Percentiles rank a stretch among this genome's conserved stretches.
Conservation (phyloP, 2,888 invertebrate species). For the Balanococcus diminutus region DNA sequence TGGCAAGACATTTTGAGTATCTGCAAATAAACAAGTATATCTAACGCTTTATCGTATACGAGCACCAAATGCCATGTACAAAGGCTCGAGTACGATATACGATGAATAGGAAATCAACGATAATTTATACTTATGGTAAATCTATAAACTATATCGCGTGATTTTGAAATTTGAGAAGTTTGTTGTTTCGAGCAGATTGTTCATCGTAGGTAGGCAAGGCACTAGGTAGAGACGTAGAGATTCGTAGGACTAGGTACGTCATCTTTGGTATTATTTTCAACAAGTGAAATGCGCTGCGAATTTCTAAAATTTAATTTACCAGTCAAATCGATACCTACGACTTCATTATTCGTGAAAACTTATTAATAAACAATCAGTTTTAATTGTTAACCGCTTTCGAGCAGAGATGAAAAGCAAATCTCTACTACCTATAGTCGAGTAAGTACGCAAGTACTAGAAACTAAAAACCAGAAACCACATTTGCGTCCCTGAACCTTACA, state of each 20-base stretch:
- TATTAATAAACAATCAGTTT: neutral
- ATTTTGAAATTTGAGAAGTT: neutral
- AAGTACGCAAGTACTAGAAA: too few relatives aligned
- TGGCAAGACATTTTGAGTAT: slow-evolving; percentile 46
- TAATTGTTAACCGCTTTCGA: neutral
- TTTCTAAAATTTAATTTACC: neutral
- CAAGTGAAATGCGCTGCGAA: neutral
- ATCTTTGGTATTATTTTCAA: neutral
- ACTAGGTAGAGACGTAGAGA: too few relatives aligned
- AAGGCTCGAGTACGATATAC: neutral
- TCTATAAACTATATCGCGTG: neutral
- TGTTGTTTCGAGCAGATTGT: neutral
- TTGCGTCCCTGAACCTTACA: too few relatives aligned
- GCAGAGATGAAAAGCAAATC: neutral
- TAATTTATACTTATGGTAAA: neutral
- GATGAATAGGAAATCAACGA: neutral
- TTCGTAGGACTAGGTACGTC: neutral
- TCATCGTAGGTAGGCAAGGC: neutral
- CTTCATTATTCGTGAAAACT: neutral
- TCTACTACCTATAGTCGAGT: too few relatives aligned
- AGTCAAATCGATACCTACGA: neutral
- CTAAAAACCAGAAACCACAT: too few relatives aligned
- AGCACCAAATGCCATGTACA: neutral
- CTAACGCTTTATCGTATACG: neutral
- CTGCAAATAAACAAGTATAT: neutral